Evolutionary conservation across 2,113 vertebrate genomes (phyloP), one percentile per base, ranked within the genome.

Genomic region (Proterorhinus semilunaris): DNA sequence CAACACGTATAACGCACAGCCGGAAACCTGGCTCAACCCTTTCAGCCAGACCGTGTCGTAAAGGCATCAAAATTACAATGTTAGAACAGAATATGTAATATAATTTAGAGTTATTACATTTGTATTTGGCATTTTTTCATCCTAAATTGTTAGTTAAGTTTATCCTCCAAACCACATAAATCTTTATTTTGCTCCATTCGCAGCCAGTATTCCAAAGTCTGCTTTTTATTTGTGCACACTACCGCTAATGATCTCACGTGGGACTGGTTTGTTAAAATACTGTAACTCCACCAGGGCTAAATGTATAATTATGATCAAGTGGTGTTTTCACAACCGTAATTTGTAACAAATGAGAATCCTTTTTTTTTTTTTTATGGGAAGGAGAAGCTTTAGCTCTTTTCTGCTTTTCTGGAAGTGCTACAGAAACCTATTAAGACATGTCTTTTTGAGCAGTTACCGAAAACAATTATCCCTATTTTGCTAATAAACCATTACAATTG

Each of bases 401-500:
- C 69, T 50, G 21, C 21, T 11, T 49, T 62, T 55, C 72, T 64
- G 59, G 67, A 43, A 58, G 57, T 16, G 27, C 64, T 62, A 63
- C 36, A 57, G 78, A 46, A 86, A 71, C 45, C 72, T 9, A 66
- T 80, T 83, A 65, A 74, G 49, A 53, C 66, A 16, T 48, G 81
- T 84, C 72, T 74, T 53, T 81, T 76, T 77, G 74, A 69, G 76
- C 75, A 78, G 80, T 87, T 85, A 82, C 79, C 68, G 42, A 82
- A 82, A 85, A 77, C 76, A 83, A 73, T 87, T 82, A 83, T 70
- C 59, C 69, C 79, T 70, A 82, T 75, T 72, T 58, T 70, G 69
- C 81, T 83, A 80, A 83, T 88, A 84, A 82, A 80, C 72, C 82
- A 78, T 87, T 78, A 80, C 66, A 86, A 75, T 86, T 49, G 62